Percentiles rank a stretch among this genome's conserved stretches.
Evolutionary conservation across 2,888 invertebrate species (phyloP).

Genomic region (Tachina fera): DNA sequence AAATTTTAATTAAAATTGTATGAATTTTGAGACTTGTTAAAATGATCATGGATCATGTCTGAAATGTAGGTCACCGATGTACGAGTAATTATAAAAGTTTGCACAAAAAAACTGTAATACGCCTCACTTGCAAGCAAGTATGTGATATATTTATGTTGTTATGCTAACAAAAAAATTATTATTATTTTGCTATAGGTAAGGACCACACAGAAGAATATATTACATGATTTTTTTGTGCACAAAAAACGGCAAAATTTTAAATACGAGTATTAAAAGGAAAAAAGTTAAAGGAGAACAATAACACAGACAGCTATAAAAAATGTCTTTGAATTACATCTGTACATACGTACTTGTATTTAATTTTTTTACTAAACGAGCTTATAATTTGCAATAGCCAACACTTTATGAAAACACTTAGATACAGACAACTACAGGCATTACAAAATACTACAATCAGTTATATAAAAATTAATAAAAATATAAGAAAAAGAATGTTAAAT

Average conservation of each 20-base stretch:
- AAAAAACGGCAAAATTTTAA: slow-evolving; percentile 23
- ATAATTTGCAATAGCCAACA: slow-evolving; percentile 69
- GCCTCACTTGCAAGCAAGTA: not conserved
- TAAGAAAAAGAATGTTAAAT: slow-evolving; percentile 52
- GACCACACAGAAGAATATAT: slow-evolving; percentile 53
- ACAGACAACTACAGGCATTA: slow-evolving; percentile 24
- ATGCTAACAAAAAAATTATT: not conserved
- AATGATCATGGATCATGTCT: slow-evolving; percentile 60
- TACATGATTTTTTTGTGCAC: slow-evolving; percentile 13
- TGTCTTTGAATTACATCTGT: slow-evolving; percentile 10
- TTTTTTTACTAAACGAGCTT: slow-evolving; percentile 62
- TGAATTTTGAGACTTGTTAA: slow-evolving; percentile 53
- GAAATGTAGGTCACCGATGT: slow-evolving; percentile 51
- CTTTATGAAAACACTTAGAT: slow-evolving; percentile 31
- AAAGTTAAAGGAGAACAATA: slow-evolving; percentile 8
- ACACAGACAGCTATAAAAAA: slow-evolving; percentile 16
- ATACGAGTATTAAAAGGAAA: not conserved
- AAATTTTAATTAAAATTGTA: slow-evolving; percentile 62
- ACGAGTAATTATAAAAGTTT: slow-evolving; percentile 56
- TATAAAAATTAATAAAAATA: slow-evolving; percentile 32
- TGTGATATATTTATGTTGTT: not conserved
- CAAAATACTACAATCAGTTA: slow-evolving; percentile 27
- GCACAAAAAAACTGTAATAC: slow-evolving; percentile 4
- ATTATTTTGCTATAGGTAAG: slow-evolving; percentile 17
- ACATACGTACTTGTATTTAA: too few relatives aligned